A percentile compares a stretch with the other conserved stretches of the same genome.
These are phyloP conservation scores for Sula dactylatra DNA, from an alignment of 2,113 vertebrate species.

Conservation along the genomic window DNA sequence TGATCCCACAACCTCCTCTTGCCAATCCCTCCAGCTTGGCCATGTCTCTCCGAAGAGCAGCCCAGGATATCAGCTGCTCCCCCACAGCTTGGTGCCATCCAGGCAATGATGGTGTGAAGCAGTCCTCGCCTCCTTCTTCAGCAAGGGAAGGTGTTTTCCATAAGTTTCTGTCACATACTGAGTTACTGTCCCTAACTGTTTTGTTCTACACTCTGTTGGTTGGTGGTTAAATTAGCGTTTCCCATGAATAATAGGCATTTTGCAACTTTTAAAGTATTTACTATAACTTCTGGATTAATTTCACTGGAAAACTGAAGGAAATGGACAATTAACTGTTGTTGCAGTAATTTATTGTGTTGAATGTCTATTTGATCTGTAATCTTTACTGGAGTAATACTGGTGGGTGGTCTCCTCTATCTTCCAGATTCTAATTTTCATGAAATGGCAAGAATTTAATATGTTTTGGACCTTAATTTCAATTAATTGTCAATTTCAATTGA, in stretches of 20 bases:
- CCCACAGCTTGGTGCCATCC: background rate
- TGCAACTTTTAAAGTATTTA: background rate
- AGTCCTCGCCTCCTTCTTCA: background rate
- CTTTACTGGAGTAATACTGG: background rate
- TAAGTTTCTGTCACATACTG: background rate
- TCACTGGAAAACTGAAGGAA: background rate
- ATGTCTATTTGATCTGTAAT: background rate
- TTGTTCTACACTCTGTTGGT: background rate
- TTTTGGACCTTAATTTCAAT: background rate
- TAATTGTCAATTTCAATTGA: no score
- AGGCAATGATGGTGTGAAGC: background rate
- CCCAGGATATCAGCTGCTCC: background rate
- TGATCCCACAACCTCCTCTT: background rate
- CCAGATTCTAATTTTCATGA: background rate
- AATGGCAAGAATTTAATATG: fast-evolving
- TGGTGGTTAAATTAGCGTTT: background rate
- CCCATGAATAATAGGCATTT: background rate
- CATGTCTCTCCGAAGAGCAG: background rate
- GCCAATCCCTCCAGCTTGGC: background rate
- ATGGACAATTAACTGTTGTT: background rate
- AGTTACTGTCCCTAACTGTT: background rate
- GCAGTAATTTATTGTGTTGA: background rate
- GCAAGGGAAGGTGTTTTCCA: background rate
- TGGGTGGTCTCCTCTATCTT: background rate
- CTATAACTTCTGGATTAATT: background rate